phyloP scores from a whole-genome alignment of 2,888 invertebrate species.

The Mesochorus sp. region DNA sequence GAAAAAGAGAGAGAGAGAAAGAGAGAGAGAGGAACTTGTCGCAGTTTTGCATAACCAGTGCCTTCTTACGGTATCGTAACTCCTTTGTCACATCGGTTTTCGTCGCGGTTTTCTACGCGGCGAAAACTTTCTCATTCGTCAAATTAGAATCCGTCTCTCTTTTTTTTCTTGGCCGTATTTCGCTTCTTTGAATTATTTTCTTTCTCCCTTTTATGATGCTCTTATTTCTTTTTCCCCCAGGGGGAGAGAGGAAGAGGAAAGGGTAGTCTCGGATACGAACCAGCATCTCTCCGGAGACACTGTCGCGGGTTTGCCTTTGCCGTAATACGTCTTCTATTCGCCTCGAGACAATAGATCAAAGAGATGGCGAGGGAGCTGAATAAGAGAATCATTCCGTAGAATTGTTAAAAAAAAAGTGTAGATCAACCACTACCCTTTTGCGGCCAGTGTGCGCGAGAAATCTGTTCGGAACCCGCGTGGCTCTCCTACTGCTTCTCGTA shows the following conservation, averaged over 20 bases:
- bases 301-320: constrained; percentile 33
- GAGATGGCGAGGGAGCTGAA: constrained; percentile 53
- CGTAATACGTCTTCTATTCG: constrained; percentile 57
- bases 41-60: constrained; percentile 16
- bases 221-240: constrained; percentile 5
- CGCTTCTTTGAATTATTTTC: constrained; percentile 63
- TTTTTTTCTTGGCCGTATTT: constrained; percentile 42
- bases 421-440: neutral
- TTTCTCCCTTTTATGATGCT: constrained; percentile 54
- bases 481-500: too few species aligned
- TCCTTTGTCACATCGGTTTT: constrained; percentile 58
- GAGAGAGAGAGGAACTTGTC: constrained; percentile 3
- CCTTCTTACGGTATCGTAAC: constrained; percentile 33
- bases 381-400: constrained; percentile 53
- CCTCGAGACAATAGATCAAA: constrained; percentile 78
- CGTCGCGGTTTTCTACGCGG: constrained; percentile 38
- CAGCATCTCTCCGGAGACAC: constrained; percentile 61
- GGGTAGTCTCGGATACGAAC: constrained; percentile 41
- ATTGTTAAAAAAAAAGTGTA: constrained; percentile 50
- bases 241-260: neutral
- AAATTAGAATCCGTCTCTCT: constrained; percentile 77
- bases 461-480: constrained; percentile 57
- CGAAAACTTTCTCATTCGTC: constrained; percentile 78
- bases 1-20: too few species aligned
- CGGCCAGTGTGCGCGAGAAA: constrained; percentile 37